Percentiles rank a stretch among this genome's conserved stretches.
phyloP scores from a whole-genome alignment of 2,888 invertebrate species.

The Leptopilina drosophilae region DNA sequence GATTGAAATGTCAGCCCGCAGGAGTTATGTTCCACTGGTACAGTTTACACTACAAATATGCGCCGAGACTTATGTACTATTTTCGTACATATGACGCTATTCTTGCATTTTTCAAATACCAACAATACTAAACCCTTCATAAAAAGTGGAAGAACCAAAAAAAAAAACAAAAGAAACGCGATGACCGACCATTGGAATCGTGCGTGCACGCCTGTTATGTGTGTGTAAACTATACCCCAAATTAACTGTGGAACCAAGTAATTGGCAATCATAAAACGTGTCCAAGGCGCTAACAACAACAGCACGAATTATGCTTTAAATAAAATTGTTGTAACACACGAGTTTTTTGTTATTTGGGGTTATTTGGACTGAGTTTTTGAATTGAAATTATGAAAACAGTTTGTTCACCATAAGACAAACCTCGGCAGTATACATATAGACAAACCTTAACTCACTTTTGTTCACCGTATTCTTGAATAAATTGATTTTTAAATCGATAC shows the following conservation, averaged over 20 bases:
- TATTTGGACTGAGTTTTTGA: too few relatives aligned
- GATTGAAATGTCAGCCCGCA: conserved; percentile 72
- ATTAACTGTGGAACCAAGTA: conserved; percentile 56
- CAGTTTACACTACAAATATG: conserved; percentile 38
- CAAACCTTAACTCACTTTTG: too few relatives aligned
- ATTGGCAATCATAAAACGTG: conserved; percentile 72
- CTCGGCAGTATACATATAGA: too few relatives aligned
- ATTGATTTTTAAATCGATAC: too few relatives aligned
- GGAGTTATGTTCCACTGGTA: conserved; percentile 65
- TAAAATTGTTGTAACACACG: too few relatives aligned
- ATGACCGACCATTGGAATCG: neutral
- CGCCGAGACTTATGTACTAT: neutral
- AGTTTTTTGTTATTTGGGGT: too few relatives aligned
- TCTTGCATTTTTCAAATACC: conserved; percentile 5
- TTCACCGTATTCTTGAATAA: too few relatives aligned
- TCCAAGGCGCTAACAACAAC: conserved; percentile 68
- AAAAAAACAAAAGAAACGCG: neutral
- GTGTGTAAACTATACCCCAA: conserved; percentile 33
- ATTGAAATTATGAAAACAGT: too few relatives aligned
- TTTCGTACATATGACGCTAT: conserved; percentile 27
- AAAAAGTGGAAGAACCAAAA: neutral
- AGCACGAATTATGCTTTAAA: conserved; percentile 49
- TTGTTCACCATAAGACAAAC: too few relatives aligned
- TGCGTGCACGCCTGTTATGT: conserved; percentile 18
- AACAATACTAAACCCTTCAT: neutral